Conservation (phyloP, 2,113 vertebrate genomes). For the Gobio gobio region DNA sequence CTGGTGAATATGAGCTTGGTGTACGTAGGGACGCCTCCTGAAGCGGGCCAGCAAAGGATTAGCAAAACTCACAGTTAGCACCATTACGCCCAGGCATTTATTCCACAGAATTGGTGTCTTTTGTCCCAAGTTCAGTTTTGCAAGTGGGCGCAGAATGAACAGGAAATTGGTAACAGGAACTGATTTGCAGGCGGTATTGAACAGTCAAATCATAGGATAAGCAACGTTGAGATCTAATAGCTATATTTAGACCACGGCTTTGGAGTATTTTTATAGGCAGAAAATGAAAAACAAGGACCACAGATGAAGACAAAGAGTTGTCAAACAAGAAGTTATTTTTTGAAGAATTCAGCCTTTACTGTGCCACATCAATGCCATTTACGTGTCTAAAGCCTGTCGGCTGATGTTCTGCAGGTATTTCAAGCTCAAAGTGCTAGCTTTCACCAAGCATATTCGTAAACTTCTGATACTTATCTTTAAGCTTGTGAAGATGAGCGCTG, state of each 20-base stretch:
- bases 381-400: background rate
- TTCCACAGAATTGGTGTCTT: constrained; percentile 31
- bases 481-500: background rate
- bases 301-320: background rate
- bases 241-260: constrained; percentile 24
- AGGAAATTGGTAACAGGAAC: constrained; percentile 23
- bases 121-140: constrained; percentile 6
- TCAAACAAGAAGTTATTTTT: constrained; percentile 3
- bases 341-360: background rate
- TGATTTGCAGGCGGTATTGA: constrained; percentile 9
- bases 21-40: constrained; percentile 36
- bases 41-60: constrained; percentile 26
- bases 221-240: background rate
- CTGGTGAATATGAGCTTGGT: constrained; percentile 61
- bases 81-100: constrained; percentile 55
- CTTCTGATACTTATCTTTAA: background rate
- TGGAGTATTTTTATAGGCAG: constrained; percentile 20
- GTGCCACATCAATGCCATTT: background rate
- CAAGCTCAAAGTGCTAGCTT: constrained; percentile 11
- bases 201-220: constrained; percentile 5
- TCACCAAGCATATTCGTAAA: background rate
- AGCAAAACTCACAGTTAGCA: constrained; percentile 44
- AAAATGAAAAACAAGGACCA: constrained; percentile 3
- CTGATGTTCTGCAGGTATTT: background rate
- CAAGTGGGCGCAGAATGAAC: background rate